phyloP scores from a whole-genome alignment of 2,113 vertebrate species.

The Azemiops feae region DNA sequence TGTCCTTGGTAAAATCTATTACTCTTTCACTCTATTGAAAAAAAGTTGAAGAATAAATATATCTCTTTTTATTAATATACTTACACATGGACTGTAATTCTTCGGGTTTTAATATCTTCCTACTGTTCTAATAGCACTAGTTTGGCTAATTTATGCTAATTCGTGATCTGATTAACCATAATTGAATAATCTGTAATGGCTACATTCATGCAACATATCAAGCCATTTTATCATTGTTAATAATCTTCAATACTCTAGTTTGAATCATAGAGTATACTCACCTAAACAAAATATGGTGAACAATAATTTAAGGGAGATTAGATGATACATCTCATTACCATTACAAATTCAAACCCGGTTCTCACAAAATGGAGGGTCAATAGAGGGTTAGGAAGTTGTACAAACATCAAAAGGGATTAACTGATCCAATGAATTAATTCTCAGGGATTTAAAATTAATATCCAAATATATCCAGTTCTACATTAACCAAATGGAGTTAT shows the following conservation, averaged over 20 bases:
- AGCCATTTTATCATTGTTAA: not conserved
- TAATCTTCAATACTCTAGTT: not conserved
- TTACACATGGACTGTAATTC: not conserved
- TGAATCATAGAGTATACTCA: not conserved
- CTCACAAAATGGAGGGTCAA: not conserved
- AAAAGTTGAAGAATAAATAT: not conserved
- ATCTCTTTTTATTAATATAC: not conserved
- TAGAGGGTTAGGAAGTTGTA: not conserved
- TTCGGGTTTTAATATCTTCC: not conserved
- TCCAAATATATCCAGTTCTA: not conserved
- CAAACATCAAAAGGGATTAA: not conserved
- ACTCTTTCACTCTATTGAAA: not conserved
- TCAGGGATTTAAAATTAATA: not conserved
- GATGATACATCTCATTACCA: not conserved
- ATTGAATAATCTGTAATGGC: not conserved
- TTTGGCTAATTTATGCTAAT: not conserved
- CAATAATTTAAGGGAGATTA: not conserved
- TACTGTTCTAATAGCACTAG: not conserved
- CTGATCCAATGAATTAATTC: not conserved
- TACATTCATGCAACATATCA: not conserved
- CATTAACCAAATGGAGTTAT: not conserved
- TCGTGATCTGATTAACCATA: not conserved
- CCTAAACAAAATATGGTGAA: not conserved
- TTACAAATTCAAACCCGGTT: not conserved
- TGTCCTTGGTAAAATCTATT: not conserved